A percentile compares a stretch with the other conserved stretches of the same genome.
phyloP scores from a whole-genome alignment of 2,113 vertebrate genomes.

The Brienomyrus longianalis region DNA sequence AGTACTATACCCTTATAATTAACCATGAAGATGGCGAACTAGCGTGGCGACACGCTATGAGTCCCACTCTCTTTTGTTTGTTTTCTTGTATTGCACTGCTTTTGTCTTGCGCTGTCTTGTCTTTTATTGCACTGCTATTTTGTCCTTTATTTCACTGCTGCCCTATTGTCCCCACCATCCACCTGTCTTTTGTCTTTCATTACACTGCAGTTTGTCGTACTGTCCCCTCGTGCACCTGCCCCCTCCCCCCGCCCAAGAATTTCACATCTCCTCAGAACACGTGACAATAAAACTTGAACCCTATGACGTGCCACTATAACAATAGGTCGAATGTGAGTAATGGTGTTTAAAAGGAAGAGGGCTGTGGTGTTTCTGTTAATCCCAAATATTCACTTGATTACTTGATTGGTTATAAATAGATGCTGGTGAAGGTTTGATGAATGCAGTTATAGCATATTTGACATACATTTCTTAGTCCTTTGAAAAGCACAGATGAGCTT shows the following conservation, averaged over 20 bases:
- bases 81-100: no score
- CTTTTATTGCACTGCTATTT: no score
- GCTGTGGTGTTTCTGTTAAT: background rate
- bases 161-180: no score
- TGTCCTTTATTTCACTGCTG: no score
- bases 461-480: background rate
- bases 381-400: background rate
- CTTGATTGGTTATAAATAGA: background rate
- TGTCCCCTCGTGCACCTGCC: background rate
- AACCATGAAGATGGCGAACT: background rate
- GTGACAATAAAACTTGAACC: background rate
- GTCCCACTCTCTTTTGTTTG: background rate
- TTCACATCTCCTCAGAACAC: background rate
- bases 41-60: background rate
- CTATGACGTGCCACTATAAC: background rate
- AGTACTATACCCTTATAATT: background rate
- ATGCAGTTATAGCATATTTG: background rate
- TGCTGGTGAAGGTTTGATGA: background rate
- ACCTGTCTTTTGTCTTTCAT: no score
- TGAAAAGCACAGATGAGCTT: background rate
- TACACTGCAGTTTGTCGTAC: background rate
- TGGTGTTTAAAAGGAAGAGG: background rate
- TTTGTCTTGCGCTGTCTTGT: no score
- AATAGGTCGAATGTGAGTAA: background rate
- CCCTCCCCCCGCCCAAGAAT: background rate